Conservation (phyloP, 2,797 vertebrate species). For the Chiroxiphia lanceolata region DNA sequence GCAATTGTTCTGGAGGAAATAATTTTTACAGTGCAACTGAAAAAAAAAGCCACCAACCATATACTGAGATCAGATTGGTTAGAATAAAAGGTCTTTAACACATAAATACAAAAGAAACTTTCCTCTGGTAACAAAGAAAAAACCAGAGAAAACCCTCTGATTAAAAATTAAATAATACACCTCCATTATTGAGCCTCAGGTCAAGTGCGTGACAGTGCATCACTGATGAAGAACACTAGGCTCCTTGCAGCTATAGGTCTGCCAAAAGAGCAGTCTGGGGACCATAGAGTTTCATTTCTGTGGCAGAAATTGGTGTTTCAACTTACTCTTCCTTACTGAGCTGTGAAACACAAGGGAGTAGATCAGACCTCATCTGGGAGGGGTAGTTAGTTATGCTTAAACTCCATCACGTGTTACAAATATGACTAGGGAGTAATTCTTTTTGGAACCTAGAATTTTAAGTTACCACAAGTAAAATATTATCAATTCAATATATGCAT, state of each 20-base stretch:
- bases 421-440: not conserved
- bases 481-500: not conserved
- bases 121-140: not conserved
- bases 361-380: not conserved
- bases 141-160: not conserved
- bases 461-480: not conserved
- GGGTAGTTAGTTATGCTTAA: not conserved
- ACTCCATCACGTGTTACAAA: not conserved
- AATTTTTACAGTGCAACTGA: not conserved
- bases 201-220: not conserved
- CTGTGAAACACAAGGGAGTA: not conserved
- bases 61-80: not conserved
- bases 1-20: constrained; percentile 37
- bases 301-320: not conserved
- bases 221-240: not conserved
- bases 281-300: not conserved
- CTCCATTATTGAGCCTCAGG: not conserved
- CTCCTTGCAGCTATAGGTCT: not conserved
- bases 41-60: not conserved
- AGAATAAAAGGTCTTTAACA: not conserved
- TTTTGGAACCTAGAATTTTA: not conserved
- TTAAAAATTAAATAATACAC: not conserved
- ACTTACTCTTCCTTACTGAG: not conserved
- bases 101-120: not conserved
- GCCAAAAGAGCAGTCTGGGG: not conserved